Percentiles rank a stretch among this genome's conserved stretches.
These are phyloP conservation scores for Troilus luridus DNA, from an alignment of 2,888 invertebrate genomes.

Conservation along the genomic window DNA sequence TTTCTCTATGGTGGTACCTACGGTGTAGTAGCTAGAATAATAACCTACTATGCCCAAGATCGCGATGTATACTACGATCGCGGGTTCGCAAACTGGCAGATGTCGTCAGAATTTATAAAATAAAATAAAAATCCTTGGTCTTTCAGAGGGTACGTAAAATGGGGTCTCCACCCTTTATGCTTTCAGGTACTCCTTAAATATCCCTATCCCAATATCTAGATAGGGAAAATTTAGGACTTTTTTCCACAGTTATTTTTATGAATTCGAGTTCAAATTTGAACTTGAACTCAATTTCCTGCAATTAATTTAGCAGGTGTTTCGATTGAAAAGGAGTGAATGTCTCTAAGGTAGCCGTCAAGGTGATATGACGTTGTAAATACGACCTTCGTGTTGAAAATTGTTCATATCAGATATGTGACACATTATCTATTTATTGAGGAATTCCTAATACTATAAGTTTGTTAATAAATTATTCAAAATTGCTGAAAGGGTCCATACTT, in stretches of 20 bases:
- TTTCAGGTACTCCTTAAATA: no score
- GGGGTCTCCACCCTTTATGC: no score
- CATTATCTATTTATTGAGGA: background rate
- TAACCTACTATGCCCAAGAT: no score
- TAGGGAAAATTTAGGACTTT: no score
- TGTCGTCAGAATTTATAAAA: no score
- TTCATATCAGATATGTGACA: background rate
- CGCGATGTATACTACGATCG: no score
- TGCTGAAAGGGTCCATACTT: background rate
- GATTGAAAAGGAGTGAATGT: conserved; percentile 10
- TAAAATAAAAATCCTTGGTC: no score
- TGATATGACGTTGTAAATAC: background rate
- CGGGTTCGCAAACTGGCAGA: no score
- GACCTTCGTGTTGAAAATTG: background rate
- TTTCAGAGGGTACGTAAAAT: no score
- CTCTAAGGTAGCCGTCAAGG: background rate
- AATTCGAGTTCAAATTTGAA: background rate
- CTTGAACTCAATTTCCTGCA: background rate
- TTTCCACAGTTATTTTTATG: background rate
- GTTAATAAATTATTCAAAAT: background rate
- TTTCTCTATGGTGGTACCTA: no score
- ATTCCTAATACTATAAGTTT: background rate
- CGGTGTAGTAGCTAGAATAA: no score
- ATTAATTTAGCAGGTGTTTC: background rate
- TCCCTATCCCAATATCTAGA: no score